Evolutionary conservation across 2,113 vertebrate species (phyloP).

Genomic region (Coreoperca whiteheadi): DNA sequence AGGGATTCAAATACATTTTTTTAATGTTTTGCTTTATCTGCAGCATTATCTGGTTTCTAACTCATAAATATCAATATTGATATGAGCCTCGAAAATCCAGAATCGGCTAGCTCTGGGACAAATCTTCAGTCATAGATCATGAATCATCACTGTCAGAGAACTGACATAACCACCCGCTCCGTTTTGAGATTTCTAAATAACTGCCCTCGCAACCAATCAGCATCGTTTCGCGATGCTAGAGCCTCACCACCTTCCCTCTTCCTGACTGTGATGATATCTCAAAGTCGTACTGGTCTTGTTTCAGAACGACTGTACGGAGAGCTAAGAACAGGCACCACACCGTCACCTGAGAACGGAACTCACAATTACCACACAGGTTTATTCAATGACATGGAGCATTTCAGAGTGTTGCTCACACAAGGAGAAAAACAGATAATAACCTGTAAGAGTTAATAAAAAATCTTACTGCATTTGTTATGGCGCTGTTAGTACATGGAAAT

Average conservation of each 20-base stretch:
- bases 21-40: too few species aligned
- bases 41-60: too few species aligned
- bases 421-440: background rate
- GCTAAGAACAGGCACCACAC: background rate
- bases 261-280: background rate
- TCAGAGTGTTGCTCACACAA: constrained; percentile 13
- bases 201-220: background rate
- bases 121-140: too few species aligned
- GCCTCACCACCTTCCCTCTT: too few species aligned
- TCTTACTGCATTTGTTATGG: constrained; percentile 1
- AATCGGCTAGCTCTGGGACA: too few species aligned
- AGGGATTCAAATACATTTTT: too few species aligned
- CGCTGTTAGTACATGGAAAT: constrained; percentile 18
- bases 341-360: background rate
- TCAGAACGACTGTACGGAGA: background rate
- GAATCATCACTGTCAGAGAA: too few species aligned
- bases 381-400: constrained; percentile 52
- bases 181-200: too few species aligned
- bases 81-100: too few species aligned
- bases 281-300: too few species aligned
- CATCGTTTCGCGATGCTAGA: background rate
- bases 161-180: too few species aligned
- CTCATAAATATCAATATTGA: too few species aligned
- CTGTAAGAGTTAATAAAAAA: constrained; percentile 18
- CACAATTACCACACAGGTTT: constrained; percentile 60